Conservation (phyloP, 2,113 vertebrate genomes). For the Rattus rattus region DNA sequence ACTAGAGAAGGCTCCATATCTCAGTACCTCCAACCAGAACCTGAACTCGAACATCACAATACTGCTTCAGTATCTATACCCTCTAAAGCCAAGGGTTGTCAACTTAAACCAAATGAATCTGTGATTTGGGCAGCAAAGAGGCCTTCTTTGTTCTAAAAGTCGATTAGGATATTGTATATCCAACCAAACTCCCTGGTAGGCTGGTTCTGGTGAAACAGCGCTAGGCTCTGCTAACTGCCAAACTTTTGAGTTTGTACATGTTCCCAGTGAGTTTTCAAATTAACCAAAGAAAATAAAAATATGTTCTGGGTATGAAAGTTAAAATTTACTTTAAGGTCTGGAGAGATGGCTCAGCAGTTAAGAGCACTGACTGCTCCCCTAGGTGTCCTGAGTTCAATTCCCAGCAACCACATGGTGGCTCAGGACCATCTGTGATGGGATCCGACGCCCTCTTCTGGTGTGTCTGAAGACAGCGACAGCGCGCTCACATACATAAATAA, state of each 20-base stretch:
- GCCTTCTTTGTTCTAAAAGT: neutral
- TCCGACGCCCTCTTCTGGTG: too few relatives aligned
- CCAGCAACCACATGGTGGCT: too few relatives aligned
- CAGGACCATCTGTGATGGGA: too few relatives aligned
- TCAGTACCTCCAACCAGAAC: conserved; percentile 39
- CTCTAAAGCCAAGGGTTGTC: conserved; percentile 2
- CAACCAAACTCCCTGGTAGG: neutral
- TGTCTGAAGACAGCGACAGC: too few relatives aligned
- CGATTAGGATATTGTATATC: conserved; percentile 5
- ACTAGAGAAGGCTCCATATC: conserved; percentile 21
- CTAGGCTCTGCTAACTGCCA: neutral
- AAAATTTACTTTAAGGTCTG: neutral
- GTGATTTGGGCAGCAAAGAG: conserved; percentile 36
- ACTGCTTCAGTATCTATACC: neutral
- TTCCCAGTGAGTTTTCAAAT: conserved; percentile 25
- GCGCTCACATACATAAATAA: too few relatives aligned
- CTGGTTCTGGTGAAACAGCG: neutral
- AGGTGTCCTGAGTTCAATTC: too few relatives aligned
- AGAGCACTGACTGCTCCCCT: too few relatives aligned
- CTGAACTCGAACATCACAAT: neutral
- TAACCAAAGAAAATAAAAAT: conserved; percentile 49
- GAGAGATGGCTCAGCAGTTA: too few relatives aligned
- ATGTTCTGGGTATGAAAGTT: conserved; percentile 36
- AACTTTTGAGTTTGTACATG: conserved; percentile 36
- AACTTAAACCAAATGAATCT: neutral